These are phyloP conservation scores for Acrocephalus kingi DNA, from an alignment of 2,113 vertebrate species.

Conservation along the genomic window DNA sequence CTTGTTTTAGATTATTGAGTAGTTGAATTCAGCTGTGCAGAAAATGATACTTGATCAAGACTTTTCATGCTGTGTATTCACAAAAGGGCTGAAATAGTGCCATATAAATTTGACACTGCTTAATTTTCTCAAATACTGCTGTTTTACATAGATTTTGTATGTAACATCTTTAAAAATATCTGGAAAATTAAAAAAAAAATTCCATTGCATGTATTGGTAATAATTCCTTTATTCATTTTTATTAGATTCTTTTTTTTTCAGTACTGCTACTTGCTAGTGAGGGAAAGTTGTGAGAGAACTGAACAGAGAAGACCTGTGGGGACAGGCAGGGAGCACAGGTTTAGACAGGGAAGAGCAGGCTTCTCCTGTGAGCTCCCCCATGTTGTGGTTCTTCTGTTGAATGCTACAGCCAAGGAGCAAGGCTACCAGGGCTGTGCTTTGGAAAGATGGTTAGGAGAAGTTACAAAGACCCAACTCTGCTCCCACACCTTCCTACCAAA, in stretches of 20 bases:
- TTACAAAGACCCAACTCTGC: background rate
- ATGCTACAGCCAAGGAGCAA: accelerated
- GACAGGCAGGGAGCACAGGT: background rate
- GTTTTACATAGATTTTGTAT: background rate
- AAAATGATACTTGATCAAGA: conserved; percentile 3
- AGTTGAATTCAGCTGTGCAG: conserved; percentile 19
- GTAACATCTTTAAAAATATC: background rate
- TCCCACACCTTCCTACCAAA: background rate
- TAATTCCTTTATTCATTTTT: background rate
- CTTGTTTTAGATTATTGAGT: background rate
- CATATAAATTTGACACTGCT: background rate
- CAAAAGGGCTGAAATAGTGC: background rate
- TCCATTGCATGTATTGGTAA: background rate
- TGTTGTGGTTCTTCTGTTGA: background rate
- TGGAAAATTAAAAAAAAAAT: background rate
- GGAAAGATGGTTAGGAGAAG: background rate
- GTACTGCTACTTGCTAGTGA: background rate
- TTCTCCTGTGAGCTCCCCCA: background rate
- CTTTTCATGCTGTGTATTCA: background rate
- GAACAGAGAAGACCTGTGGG: background rate
- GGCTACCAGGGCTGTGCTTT: background rate
- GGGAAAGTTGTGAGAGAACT: background rate
- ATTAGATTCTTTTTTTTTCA: background rate
- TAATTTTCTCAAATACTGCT: background rate
- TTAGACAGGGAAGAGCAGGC: background rate